phyloP scores from a whole-genome alignment of 2,888 invertebrate genomes.

The Mythimna pallens region DNA sequence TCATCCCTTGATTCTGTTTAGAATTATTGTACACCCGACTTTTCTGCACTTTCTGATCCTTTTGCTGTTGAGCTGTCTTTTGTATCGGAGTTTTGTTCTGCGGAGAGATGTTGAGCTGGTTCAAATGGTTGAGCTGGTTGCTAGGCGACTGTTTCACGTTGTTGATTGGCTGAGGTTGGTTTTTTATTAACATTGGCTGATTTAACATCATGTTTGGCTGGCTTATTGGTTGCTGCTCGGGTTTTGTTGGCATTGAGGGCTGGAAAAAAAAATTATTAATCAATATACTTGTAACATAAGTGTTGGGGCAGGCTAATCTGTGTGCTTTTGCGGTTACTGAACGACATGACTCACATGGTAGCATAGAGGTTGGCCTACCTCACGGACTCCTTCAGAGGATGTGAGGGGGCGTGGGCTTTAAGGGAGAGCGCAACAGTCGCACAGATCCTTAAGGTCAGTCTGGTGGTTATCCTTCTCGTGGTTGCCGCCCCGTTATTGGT shows the following conservation, averaged over 20 bases:
- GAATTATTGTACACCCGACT: constrained; percentile 81
- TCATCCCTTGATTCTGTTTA: constrained; percentile 66
- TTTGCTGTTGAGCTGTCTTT: constrained; percentile 45
- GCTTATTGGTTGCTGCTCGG: constrained; percentile 72
- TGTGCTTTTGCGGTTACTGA: too few relatives aligned
- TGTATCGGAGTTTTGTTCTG: constrained; percentile 58
- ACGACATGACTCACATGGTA: too few relatives aligned
- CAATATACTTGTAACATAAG: too few relatives aligned
- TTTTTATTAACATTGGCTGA: constrained; percentile 71
- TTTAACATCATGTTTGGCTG: constrained; percentile 70
- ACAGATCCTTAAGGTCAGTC: too few relatives aligned
- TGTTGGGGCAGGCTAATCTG: too few relatives aligned
- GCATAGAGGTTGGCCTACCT: too few relatives aligned
- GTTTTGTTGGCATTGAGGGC: constrained; percentile 78
- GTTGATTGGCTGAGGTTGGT: constrained; percentile 63
- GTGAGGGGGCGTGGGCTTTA: too few relatives aligned
- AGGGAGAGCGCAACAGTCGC: too few relatives aligned
- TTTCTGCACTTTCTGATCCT: constrained; percentile 76
- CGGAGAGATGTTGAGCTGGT: constrained; percentile 69
- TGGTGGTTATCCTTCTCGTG: too few relatives aligned
- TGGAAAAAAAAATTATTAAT: constrained; percentile 58
- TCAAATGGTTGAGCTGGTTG: constrained; percentile 60
- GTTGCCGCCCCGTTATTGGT: too few relatives aligned
- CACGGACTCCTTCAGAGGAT: too few relatives aligned
- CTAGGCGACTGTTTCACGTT: constrained; percentile 60